Conservation (phyloP, 2,797 vertebrate species). For the Jordanella pulchra region DNA sequence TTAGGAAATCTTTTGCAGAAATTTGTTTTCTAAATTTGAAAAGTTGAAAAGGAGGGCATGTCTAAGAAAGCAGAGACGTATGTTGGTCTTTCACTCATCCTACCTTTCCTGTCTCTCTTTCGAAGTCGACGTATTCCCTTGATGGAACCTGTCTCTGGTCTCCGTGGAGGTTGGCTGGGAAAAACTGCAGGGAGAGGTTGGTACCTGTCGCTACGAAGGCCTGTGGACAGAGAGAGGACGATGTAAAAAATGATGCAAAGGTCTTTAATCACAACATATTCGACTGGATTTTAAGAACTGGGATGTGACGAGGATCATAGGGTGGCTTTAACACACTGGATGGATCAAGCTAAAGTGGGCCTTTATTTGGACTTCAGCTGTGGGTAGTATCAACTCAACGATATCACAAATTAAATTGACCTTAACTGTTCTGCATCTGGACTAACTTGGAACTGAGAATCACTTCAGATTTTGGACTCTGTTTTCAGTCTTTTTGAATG, state of each 20-base stretch:
- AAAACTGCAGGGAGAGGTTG: slow-evolving; percentile 99
- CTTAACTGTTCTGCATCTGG: too few relatives aligned
- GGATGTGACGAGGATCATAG: background rate
- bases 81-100: slow-evolving; percentile 32
- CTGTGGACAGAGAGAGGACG: slow-evolving; percentile 75
- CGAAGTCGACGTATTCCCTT: slow-evolving; percentile 97
- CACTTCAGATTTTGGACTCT: too few relatives aligned
- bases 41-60: background rate
- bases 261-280: background rate
- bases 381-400: too few relatives aligned
- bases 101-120: slow-evolving; percentile 98
- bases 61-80: background rate
- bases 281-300: background rate
- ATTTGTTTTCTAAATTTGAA: background rate
- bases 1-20: background rate
- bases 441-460: too few relatives aligned
- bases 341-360: background rate
- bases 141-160: slow-evolving; percentile 96
- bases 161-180: slow-evolving; percentile 96
- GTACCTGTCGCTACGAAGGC: slow-evolving; percentile 99
- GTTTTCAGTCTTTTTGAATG: too few relatives aligned
- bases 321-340: background rate
- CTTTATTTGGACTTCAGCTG: too few relatives aligned
- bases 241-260: background rate
- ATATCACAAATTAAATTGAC: too few relatives aligned